These are phyloP conservation scores for Masnerella sp. DNA, from an alignment of 2,888 invertebrate species.

Conservation along the genomic window DNA sequence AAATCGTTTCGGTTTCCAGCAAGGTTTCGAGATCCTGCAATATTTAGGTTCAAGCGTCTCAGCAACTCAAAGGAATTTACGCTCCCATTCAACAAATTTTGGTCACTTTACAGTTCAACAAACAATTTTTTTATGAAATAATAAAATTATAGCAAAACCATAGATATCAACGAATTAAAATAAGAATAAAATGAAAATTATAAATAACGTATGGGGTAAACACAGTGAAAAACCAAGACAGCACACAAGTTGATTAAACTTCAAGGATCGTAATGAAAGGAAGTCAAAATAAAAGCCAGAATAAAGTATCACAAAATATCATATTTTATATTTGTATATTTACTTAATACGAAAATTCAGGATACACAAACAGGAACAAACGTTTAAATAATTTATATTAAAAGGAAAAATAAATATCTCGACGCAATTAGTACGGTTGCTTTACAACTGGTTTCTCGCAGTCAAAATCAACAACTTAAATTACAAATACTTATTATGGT, in stretches of 20 bases:
- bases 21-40: constrained; percentile 73
- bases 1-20: constrained; percentile 67
- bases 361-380: constrained; percentile 56
- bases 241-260: neutral
- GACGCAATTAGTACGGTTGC: constrained; percentile 34
- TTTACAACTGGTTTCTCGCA: constrained; percentile 19
- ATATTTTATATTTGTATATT: constrained; percentile 57
- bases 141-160: too few species aligned
- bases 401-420: constrained; percentile 28
- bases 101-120: too few species aligned
- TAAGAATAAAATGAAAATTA: too few species aligned
- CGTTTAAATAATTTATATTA: constrained; percentile 19
- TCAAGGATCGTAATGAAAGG: constrained; percentile 1
- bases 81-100: neutral
- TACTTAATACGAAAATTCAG: constrained; percentile 55
- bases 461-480: constrained; percentile 12
- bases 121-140: too few species aligned
- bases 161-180: too few species aligned
- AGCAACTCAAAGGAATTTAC: constrained; percentile 1
- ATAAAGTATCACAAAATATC: constrained; percentile 54
- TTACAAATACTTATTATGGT: constrained; percentile 1
- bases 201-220: too few species aligned
- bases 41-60: constrained; percentile 31
- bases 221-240: too few species aligned
- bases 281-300: constrained; percentile 34